Conservation (phyloP, 2,888 invertebrate species). For the Acanthosepion lycidas region DNA sequence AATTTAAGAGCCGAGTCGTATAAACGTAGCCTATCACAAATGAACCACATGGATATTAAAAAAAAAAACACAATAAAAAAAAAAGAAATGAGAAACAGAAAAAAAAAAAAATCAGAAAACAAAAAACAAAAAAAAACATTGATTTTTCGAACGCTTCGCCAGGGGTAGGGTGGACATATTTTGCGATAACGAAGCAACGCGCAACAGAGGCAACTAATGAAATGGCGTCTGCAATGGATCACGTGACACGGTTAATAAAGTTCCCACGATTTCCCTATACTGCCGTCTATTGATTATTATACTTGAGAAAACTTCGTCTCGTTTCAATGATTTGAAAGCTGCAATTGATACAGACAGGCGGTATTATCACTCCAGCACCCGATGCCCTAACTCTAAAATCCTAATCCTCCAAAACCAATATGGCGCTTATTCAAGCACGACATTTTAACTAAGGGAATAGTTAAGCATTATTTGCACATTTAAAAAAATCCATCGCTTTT, state of each 20-base stretch:
- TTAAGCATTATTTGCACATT: not conserved
- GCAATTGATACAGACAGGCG: not conserved
- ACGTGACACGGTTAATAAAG: not conserved
- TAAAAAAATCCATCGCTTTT: too few relatives aligned
- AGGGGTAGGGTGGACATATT: not conserved
- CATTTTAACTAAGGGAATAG: not conserved
- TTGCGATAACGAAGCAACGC: not conserved
- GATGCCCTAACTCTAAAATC: not conserved
- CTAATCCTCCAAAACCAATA: not conserved
- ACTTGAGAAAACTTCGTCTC: not conserved
- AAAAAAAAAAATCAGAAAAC: too few relatives aligned
- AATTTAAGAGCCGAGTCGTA: too few relatives aligned
- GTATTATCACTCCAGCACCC: not conserved
- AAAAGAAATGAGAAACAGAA: too few relatives aligned
- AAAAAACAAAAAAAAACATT: not conserved
- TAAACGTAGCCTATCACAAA: too few relatives aligned
- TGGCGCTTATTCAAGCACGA: not conserved
- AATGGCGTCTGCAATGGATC: not conserved
- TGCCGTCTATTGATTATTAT: not conserved
- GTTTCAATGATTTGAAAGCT: not conserved
- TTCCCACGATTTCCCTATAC: not conserved
- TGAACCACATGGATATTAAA: too few relatives aligned
- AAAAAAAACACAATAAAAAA: too few relatives aligned
- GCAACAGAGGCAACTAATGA: not conserved
- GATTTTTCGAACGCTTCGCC: not conserved